Evolutionary conservation across 2,113 vertebrate genomes (phyloP), one percentile per base, ranked within the genome.

Genomic region (Podiceps cristatus): DNA sequence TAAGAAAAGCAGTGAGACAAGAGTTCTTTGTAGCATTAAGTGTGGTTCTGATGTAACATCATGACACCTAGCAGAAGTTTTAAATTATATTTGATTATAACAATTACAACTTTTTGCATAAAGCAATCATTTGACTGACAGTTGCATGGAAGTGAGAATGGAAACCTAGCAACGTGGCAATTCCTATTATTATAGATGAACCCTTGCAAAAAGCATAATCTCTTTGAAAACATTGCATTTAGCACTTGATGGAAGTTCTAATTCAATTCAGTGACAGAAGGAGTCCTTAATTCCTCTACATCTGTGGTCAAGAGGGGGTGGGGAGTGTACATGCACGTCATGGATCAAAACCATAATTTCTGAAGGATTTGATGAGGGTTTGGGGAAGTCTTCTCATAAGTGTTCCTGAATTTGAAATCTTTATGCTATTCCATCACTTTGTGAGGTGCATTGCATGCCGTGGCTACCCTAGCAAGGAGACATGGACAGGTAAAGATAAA

Each of bases 51-150:
- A 56, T 58, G 47, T 62, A 91, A 60, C 29, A 77, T 44, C 63
- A 27, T 56, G 33, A 35, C 44, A 84, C 64, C 73, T 66, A 84
- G 27, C 15, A 9, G 27, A 49, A 64, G 37, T 84, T 87, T 63
- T 35, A 84, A 89, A 66, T 87, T 86, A n/a, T 80, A 58, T 84
- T 94, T 93, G 40, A 77, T 91, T 74, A 77, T 31, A 84, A 69
- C 10, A 3, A 58, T 73, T 89, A 35, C 33, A 67, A 71, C 5
- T 40, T 94, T 62, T 84, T 86, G 31, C 50, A 35, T 53, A 52
- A 69, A 87, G 35, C 64, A 74, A 9, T 69, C 71, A n/a, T 75
- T 89, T 94, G 62, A 77, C 55, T 83, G 64, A 18, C n/a, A 86
- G 27, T 71, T 78, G 40, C 47, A 25, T 18, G 14, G 25, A 56